Evolutionary conservation across 2,888 invertebrate species (phyloP), one percentile per base, ranked within the genome.

Genomic region (Thymelicus sylvestris): DNA sequence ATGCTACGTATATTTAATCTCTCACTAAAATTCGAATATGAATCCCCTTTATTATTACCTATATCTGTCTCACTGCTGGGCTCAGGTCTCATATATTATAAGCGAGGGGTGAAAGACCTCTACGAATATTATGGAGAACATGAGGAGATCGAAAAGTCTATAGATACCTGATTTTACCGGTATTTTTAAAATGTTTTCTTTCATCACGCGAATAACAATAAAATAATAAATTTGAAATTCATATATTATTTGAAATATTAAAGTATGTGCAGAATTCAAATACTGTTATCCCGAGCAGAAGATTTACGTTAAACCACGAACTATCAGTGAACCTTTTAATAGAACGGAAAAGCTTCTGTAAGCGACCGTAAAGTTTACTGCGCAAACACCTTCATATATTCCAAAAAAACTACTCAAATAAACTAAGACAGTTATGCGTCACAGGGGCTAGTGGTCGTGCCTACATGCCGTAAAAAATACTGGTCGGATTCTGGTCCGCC

Each of bases 381-480:
- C 64, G 74, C 69, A 71, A 69, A 72, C 62, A 72, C 47, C 52
- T 61, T 15, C n/a, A 50, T 62, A 62, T 67, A 65, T 71, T 57
- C 55, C 62, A 59, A 67, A 60, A 19, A 62, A 72, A 68, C 62
- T 61, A 66, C 64, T 70, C 47, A 63, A 62, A 73, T 71, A 62
- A 77, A 79, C 74, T 74, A 74, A 74, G 81, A 76, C 76, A 80
- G 81, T 78, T 81, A 83, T 82, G 81, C 81, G 80, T 80, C 80
- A 76, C 78, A 71, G 78, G 74, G 82, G 82, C 84, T 80, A 82
- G 83, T 84, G 81, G 83, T 82, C 78, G 78, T 78, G 55, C 50
- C 50, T 52, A 81, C 81, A 81, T 81, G 75, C 75, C 71, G 76
- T 80, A 85, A 84, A 84, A 85, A 81, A 82, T 81, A 80, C 83